phyloP scores from a whole-genome alignment of 2,113 vertebrate species.

The Archilochus colubris region DNA sequence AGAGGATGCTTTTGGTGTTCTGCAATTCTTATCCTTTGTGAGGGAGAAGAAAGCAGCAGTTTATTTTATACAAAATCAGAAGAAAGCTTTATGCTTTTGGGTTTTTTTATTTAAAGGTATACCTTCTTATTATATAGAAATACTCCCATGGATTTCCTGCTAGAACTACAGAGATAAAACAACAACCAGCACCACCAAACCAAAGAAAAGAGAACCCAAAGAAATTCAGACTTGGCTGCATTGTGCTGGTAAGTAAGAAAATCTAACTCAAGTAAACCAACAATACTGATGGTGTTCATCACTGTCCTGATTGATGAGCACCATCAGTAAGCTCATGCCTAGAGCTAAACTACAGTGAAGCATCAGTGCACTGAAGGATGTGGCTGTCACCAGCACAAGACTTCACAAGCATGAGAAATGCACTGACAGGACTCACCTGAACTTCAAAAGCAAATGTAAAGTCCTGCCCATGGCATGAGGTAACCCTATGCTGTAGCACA shows the following conservation, averaged over 20 bases:
- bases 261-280: neutral
- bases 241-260: neutral
- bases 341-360: neutral
- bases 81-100: neutral
- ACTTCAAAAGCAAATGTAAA: neutral
- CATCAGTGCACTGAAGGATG: neutral
- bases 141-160: neutral
- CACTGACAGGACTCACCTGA: neutral
- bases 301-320: neutral
- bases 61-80: slow-evolving; percentile 14
- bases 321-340: neutral
- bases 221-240: neutral
- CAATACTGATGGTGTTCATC: neutral
- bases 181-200: neutral
- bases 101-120: neutral
- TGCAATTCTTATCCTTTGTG: slow-evolving; percentile 9
- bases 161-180: neutral
- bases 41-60: neutral
- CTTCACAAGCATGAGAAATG: neutral
- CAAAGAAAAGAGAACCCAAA: neutral
- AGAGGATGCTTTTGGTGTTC: neutral
- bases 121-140: neutral
- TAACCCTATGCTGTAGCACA: neutral
- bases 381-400: accelerated
- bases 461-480: neutral